phyloP scores from a whole-genome alignment of 1,140 invertebrate species.

The Whitmania pigra region DNA sequence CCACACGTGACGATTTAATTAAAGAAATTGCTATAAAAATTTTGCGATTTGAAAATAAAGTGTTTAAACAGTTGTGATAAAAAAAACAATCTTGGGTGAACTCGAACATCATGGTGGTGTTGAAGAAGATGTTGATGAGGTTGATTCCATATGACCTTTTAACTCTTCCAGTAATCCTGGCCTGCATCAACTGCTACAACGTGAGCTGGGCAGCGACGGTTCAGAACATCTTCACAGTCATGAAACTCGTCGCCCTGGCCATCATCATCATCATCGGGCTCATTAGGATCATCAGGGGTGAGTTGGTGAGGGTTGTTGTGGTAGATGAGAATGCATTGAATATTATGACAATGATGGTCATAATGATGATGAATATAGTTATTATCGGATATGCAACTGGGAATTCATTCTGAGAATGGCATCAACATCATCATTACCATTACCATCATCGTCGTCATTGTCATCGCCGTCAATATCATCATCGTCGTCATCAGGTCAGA shows the following conservation, averaged over 20 bases:
- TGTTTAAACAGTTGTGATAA: too few relatives aligned
- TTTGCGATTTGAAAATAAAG: too few relatives aligned
- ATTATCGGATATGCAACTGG: too few relatives aligned
- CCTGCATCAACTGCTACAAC: constrained; percentile 40
- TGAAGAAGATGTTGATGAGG: not conserved
- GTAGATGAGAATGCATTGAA: not conserved
- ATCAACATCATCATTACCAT: constrained; percentile 21
- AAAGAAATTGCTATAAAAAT: too few relatives aligned
- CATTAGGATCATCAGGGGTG: constrained; percentile 25
- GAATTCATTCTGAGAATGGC: too few relatives aligned
- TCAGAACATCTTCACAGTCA: constrained; percentile 40
- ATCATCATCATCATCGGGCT: constrained; percentile 41
- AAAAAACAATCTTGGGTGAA: too few relatives aligned
- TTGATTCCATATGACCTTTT: not conserved
- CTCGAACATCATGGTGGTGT: too few relatives aligned
- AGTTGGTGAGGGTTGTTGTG: not conserved
- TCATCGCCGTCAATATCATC: constrained; percentile 39
- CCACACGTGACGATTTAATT: too few relatives aligned
- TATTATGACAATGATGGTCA: not conserved
- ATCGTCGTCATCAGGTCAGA: constrained; percentile 31
- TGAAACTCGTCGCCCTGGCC: constrained; percentile 40
- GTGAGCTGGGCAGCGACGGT: constrained; percentile 38
- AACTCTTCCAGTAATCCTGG: constrained; percentile 34
- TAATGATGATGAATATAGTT: too few relatives aligned
- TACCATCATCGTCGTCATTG: constrained; percentile 38